These are phyloP conservation scores for Alosa sapidissima DNA, from an alignment of 2,797 vertebrate genomes.

Conservation along the genomic window DNA sequence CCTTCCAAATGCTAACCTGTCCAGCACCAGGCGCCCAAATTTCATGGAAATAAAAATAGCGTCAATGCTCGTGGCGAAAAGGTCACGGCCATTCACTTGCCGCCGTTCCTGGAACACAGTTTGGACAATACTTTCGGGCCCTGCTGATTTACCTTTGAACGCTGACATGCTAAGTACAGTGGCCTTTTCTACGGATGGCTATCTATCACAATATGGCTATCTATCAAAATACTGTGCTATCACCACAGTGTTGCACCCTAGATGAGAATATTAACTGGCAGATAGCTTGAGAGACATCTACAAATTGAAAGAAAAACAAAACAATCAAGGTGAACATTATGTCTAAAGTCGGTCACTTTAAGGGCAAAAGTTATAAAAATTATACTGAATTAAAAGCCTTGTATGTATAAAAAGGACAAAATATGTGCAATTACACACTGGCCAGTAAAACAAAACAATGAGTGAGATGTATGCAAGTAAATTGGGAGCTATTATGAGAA, in stretches of 20 bases:
- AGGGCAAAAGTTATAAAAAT: not conserved
- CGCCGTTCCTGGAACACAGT: slow-evolving; percentile 38
- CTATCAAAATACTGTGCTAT: not conserved
- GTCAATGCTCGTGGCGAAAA: slow-evolving; percentile 39
- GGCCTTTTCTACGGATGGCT: not conserved
- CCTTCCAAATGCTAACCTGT: slow-evolving; percentile 49
- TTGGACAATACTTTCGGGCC: slow-evolving; percentile 38
- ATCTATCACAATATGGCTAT: not conserved
- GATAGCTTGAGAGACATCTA: not conserved
- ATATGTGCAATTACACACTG: no score
- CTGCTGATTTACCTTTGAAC: slow-evolving; percentile 25
- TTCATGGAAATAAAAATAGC: slow-evolving; percentile 56
- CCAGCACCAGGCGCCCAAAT: slow-evolving; percentile 36
- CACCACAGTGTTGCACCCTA: not conserved
- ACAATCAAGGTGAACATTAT: not conserved
- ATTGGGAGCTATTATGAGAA: not conserved
- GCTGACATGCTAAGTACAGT: not conserved
- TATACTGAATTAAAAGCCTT: not conserved
- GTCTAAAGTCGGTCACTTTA: not conserved
- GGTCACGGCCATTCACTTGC: slow-evolving; percentile 44
- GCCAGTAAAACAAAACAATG: not conserved
- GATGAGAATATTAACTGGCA: not conserved
- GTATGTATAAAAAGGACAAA: not conserved
- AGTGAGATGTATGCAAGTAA: not conserved
- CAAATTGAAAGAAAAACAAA: not conserved